Evolutionary conservation across 2,113 vertebrate genomes (phyloP), one percentile per base, ranked within the genome.

Genomic region (Dascyllus trimaculatus): DNA sequence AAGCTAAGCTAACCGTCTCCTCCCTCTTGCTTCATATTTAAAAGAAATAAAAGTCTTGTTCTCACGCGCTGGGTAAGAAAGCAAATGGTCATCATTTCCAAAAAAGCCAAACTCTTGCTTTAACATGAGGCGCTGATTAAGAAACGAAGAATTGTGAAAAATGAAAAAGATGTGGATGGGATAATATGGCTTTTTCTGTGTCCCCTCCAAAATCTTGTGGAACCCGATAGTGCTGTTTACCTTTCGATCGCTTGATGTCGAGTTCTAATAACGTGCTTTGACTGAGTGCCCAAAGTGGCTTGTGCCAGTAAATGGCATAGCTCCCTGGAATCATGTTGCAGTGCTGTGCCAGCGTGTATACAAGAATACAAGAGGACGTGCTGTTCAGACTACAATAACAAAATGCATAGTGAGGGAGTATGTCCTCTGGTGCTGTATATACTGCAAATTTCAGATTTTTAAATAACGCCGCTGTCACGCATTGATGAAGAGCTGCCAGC

Each of bases 171-270:
- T 45, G 54, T 71, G 71, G 76, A 79, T 81, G 5, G 8, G 48
- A 62, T 57, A 65, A 63, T 64, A 62, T 32, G 53, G 25, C 61
- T 54, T 75, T 68, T 49, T 25, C 62, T 3, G 46, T 69, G 77
- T 69, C 56, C 60, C 29, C 53, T 63, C 57, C 70, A 65, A 71
- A 81, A 70, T 69, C 73, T 52, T 43, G 62, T 69, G 64, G 84
- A 88, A 86, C 74, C 58, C 57, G 75, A 89, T 82, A 66, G 74
- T 66, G 78, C 82, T 88, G 89, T 84, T 89, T 85, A 69, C 75
- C 67, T 85, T 88, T 88, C 63, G 74, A 74, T 81, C 82, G 80
- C 68, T 87, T 75, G 78, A 84, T 89, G 87, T 66, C 40, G 78
- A 77, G 45, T 70, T 72, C 80, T 85, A 80, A 87, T 90, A 89